These are phyloP conservation scores for Hylaea fasciaria DNA, from an alignment of 2,888 invertebrate species.

Conservation along the genomic window DNA sequence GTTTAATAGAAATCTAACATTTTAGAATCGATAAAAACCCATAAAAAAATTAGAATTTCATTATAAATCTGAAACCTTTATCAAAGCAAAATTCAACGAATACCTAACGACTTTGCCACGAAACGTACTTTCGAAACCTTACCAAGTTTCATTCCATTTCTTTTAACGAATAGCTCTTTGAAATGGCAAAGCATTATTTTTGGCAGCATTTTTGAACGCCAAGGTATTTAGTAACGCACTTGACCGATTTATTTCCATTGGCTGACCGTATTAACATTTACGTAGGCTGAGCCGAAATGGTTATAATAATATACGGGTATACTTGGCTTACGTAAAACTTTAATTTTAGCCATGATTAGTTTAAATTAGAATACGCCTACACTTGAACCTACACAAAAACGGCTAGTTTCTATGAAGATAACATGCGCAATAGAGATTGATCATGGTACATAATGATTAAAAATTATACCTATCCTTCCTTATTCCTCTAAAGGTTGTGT, in stretches of 20 bases:
- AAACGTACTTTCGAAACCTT: background rate
- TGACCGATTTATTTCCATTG: slow-evolving; percentile 31
- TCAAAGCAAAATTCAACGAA: too few relatives aligned
- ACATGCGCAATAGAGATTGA: too few relatives aligned
- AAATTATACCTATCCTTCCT: too few relatives aligned
- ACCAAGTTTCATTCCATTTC: background rate
- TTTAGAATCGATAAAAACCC: too few relatives aligned
- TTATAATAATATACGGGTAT: too few relatives aligned
- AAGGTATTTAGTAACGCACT: slow-evolving; percentile 21
- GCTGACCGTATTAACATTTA: slow-evolving; percentile 25
- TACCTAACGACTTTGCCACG: background rate
- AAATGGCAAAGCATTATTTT: slow-evolving; percentile 14
- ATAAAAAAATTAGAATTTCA: too few relatives aligned
- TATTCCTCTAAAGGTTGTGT: too few relatives aligned
- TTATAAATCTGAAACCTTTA: too few relatives aligned
- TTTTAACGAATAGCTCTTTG: background rate
- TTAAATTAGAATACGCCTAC: slow-evolving; percentile 2
- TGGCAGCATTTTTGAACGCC: slow-evolving; percentile 21
- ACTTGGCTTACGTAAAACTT: background rate
- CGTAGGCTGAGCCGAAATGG: slow-evolving; percentile 9
- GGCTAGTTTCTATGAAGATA: too few relatives aligned
- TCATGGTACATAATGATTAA: too few relatives aligned
- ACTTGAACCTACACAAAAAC: background rate
- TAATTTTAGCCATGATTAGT: background rate
- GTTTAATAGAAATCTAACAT: too few relatives aligned